Percentiles rank a stretch among this genome's conserved stretches.
These are phyloP conservation scores for Drosophila ezoana DNA, from an alignment of 2,888 invertebrate species.

Conservation along the genomic window DNA sequence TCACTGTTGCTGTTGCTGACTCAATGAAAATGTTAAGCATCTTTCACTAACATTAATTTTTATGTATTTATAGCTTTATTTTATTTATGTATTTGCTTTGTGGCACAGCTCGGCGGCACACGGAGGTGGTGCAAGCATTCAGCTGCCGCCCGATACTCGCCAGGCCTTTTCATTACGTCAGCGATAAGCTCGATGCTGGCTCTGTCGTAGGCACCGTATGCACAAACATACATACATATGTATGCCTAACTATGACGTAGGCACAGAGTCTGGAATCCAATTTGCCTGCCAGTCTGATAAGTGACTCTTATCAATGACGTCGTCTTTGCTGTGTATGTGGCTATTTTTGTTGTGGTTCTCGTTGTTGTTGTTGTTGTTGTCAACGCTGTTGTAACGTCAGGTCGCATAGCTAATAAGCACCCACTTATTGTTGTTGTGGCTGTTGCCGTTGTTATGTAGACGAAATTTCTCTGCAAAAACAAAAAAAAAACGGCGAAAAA, in stretches of 20 bases:
- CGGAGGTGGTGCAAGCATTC: not conserved
- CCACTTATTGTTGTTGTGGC: constrained; percentile 10
- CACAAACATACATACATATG: not conserved
- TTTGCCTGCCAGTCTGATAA: not conserved
- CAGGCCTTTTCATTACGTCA: constrained; percentile 15
- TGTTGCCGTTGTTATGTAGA: constrained; percentile 24
- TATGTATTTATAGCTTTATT: constrained; percentile 69
- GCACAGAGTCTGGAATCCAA: not conserved
- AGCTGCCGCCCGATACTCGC: not conserved
- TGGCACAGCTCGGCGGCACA: constrained; percentile 24
- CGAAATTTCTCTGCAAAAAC: constrained; percentile 35
- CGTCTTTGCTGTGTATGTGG: not conserved
- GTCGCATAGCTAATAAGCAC: constrained; percentile 29
- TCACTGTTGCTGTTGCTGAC: constrained; percentile 34
- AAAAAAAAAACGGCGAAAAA: constrained; percentile 59
- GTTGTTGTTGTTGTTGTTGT: constrained; percentile 18
- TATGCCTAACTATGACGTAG: constrained; percentile 7
- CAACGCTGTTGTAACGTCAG: constrained; percentile 13
- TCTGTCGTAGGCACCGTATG: not conserved
- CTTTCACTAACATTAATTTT: constrained; percentile 72
- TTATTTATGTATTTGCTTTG: constrained; percentile 61
- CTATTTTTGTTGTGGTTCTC: constrained; percentile 7
- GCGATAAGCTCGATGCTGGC: constrained; percentile 4
- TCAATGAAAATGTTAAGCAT: constrained; percentile 73
- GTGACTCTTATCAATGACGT: constrained; percentile 21